Base-by-base conservation (phyloP, 2,888 invertebrate genomes). In the Sialis fuliginosa region DNA sequence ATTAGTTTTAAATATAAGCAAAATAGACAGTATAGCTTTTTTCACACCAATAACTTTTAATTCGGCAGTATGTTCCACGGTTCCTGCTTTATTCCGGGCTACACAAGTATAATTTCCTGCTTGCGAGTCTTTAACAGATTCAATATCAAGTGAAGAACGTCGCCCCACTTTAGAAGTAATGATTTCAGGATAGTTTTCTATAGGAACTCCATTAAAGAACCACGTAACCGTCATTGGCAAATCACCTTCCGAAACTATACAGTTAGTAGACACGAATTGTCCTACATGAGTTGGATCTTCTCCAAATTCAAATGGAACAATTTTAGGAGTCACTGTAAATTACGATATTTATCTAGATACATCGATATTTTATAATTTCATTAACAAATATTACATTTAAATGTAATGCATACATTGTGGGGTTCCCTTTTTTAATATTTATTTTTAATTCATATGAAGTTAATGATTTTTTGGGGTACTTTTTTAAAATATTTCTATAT, bases 21-120 rank as follows among this genome's bases (percentile, higher is more conserved):
- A 41, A 13, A 42, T 12, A 42, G 10, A 42, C 31, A 31, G 31
- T 42, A 10, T 42, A 10, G 31, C 10, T 12, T 30, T 39, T 4
- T 31, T 51, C 50, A 46, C 56, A 82, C 82, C 86, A 63, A 84
- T 84, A 50, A 87, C 81, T 64, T 75, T 72, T 55, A 87, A 71
- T 58, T 71, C 65, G 50, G 81, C 75, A 54, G 79, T 79, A 62
- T 77, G 76, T 60, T 77, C 78, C 57, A 76, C 71, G 55, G 71
- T 71, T 59, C 82, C 82, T 52, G 79, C 81, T 52, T 67, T 62
- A 68, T 82, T 84, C 56, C 74, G 72, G 46, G 82, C 85, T 57
- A 74, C 72, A 64, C 86, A 86, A 50, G 78, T 76, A 62, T 84
- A 86, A 56, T 75, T 78, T 55, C 85, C 86, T 54, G 79, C 75